Evolutionary conservation across 2,113 vertebrate species (phyloP).

Genomic region (Larimichthys polyactis): DNA sequence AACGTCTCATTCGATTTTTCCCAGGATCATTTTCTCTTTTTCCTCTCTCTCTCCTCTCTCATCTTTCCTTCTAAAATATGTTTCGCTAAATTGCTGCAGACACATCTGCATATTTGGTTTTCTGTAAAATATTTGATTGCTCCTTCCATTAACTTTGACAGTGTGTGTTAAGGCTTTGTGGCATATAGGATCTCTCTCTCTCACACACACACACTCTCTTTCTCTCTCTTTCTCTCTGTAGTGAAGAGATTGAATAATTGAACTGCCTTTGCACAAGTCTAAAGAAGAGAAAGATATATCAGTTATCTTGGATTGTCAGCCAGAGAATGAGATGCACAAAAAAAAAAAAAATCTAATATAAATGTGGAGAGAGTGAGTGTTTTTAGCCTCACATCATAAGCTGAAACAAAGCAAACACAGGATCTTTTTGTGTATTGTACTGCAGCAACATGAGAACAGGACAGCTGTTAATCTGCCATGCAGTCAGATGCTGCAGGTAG

Average conservation of each 20-base stretch:
- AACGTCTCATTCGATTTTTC: constrained; percentile 73
- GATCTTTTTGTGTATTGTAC: constrained; percentile 17
- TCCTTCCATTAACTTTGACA: constrained; percentile 71
- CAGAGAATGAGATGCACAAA: constrained; percentile 40
- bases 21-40: constrained; percentile 23
- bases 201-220: not conserved
- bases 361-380: not conserved
- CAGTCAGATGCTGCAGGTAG: constrained; percentile 36
- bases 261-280: constrained; percentile 45
- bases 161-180: constrained; percentile 64
- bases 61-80: constrained; percentile 65
- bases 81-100: constrained; percentile 71
- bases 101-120: constrained; percentile 79
- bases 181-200: constrained; percentile 41
- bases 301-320: constrained; percentile 60
- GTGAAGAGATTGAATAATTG: constrained; percentile 67
- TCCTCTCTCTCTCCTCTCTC: not conserved
- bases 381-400: constrained; percentile 50
- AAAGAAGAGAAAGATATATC: constrained; percentile 57
- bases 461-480: constrained; percentile 39
- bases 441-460: constrained; percentile 7
- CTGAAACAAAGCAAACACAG: constrained; percentile 54
- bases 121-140: constrained; percentile 74
- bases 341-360: not conserved
- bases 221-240: constrained; percentile 38